A percentile compares a stretch with the other conserved stretches of the same genome.
These are phyloP conservation scores for Poecilobothrus nobilitatus DNA, from an alignment of 2,888 invertebrate species.

Conservation along the genomic window DNA sequence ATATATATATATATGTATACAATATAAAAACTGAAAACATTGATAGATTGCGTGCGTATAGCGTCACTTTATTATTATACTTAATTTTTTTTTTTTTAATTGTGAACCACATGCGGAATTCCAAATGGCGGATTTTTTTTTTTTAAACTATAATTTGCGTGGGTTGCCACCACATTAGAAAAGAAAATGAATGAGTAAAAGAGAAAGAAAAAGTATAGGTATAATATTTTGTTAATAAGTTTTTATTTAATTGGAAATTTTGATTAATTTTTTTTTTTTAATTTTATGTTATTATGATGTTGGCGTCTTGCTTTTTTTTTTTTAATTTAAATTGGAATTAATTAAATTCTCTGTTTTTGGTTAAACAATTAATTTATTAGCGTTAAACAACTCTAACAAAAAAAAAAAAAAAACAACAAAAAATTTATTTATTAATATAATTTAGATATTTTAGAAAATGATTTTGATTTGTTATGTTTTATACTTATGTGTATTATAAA, in stretches of 20 bases:
- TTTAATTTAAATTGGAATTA: background rate
- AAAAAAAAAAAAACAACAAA: too few species aligned
- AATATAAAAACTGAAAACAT: background rate
- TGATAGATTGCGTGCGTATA: background rate
- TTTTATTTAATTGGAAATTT: background rate
- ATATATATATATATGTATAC: too few species aligned
- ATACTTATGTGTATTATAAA: too few species aligned
- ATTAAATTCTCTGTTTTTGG: background rate
- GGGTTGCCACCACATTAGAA: background rate
- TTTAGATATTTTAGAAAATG: too few species aligned
- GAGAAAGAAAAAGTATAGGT: too few species aligned
- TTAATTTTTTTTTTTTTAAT: too few species aligned
- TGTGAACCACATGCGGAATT: too few species aligned
- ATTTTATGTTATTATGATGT: too few species aligned
- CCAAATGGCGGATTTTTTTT: background rate
- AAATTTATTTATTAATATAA: too few species aligned
- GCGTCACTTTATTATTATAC: background rate
- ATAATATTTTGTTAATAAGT: too few species aligned
- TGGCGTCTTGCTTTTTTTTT: background rate
- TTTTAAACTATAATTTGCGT: background rate
- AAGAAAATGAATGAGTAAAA: background rate
- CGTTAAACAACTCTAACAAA: background rate
- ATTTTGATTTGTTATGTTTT: background rate
- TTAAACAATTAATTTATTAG: conserved; percentile 4
- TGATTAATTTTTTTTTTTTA: background rate